These are phyloP conservation scores for Cichlasoma orientale DNA, from an alignment of 2,797 vertebrate species.

Conservation along the genomic window DNA sequence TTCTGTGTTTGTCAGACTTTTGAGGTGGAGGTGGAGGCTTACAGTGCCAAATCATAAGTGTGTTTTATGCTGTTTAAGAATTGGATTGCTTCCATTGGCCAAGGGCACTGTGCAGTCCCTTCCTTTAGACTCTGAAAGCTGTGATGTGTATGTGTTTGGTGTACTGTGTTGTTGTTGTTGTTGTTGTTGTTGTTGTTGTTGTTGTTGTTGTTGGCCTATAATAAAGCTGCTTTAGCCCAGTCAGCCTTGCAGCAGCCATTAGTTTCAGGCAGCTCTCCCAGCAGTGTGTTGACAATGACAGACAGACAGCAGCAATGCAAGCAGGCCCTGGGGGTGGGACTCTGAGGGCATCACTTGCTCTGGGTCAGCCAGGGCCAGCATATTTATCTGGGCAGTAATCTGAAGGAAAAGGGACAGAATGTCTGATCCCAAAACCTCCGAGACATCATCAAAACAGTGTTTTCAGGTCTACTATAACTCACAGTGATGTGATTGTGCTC, in stretches of 20 bases:
- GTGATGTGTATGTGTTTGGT: conserved; percentile 6
- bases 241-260: conserved; percentile 55
- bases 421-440: conserved; percentile 53
- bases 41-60: background rate
- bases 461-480: conserved; percentile 28
- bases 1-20: background rate
- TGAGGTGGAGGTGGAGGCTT: background rate
- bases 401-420: conserved; percentile 49
- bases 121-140: background rate
- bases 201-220: conserved; percentile 32
- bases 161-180: conserved; percentile 16
- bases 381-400: conserved; percentile 66
- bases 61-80: background rate
- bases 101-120: background rate
- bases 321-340: conserved; percentile 27
- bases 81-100: background rate
- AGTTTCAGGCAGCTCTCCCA: conserved; percentile 44
- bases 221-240: conserved; percentile 32
- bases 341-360: conserved; percentile 40
- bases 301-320: conserved; percentile 45
- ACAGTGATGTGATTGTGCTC: conserved; percentile 4
- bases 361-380: conserved; percentile 39
- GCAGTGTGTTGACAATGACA: conserved; percentile 49
- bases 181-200: conserved; percentile 23
- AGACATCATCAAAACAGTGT: conserved; percentile 60